Conservation (phyloP, 2,113 vertebrate genomes). For the Eurypyga helias region DNA sequence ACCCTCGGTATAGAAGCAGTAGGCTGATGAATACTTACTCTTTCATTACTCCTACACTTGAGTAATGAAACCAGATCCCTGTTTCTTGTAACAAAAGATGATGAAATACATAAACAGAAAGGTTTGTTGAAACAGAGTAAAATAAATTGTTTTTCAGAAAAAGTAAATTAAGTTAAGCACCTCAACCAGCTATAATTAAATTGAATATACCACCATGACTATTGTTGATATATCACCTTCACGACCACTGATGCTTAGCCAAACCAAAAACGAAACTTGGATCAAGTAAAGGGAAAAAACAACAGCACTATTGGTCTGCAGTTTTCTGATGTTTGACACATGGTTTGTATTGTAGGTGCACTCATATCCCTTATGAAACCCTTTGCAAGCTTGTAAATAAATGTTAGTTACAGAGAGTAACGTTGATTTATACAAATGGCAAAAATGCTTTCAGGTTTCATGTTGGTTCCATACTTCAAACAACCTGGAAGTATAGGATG, state of each 20-base stretch:
- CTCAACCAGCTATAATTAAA: neutral
- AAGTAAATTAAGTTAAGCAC: constrained; percentile 18
- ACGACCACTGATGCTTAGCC: constrained; percentile 8
- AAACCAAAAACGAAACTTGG: constrained; percentile 40
- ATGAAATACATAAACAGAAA: constrained; percentile 16
- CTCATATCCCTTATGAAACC: neutral
- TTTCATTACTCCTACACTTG: neutral
- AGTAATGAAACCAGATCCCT: neutral
- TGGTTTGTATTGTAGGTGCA: constrained; percentile 57
- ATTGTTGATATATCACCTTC: constrained; percentile 43
- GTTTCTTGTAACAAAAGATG: neutral
- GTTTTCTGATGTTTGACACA: constrained; percentile 32
- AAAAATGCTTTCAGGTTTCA: constrained; percentile 1
- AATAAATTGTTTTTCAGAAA: constrained; percentile 34
- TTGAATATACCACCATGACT: neutral
- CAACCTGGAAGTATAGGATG: neutral
- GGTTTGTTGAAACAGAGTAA: constrained; percentile 19
- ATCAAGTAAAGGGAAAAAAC: neutral
- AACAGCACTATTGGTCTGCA: neutral
- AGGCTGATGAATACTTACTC: neutral
- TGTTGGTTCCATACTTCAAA: constrained; percentile 4
- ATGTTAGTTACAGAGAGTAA: neutral
- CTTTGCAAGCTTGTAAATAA: constrained; percentile 35
- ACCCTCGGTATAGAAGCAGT: neutral
- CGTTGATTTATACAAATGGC: neutral